These are phyloP conservation scores for Anguilla rostrata DNA, from an alignment of 2,113 vertebrate species.

Conservation along the genomic window DNA sequence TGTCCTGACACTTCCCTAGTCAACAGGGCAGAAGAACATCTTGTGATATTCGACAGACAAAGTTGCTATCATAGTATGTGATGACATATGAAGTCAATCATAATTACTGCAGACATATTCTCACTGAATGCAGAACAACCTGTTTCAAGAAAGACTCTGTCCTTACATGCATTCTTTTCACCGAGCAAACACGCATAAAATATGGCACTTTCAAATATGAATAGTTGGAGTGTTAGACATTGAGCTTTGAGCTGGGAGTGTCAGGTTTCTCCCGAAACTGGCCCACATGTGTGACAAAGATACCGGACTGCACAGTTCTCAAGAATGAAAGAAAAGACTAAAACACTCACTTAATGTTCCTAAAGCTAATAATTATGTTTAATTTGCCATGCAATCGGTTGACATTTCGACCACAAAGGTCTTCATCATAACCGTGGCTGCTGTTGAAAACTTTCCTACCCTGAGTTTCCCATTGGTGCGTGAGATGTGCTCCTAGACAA, in stretches of 20 bases:
- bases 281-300: neutral
- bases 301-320: neutral
- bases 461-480: too few relatives aligned
- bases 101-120: neutral
- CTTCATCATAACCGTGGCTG: too few relatives aligned
- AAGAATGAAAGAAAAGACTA: too few relatives aligned
- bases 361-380: too few relatives aligned
- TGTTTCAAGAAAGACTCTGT: constrained; percentile 36
- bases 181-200: constrained; percentile 12
- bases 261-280: neutral
- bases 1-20: too few relatives aligned
- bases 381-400: too few relatives aligned
- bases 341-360: too few relatives aligned
- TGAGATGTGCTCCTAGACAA: too few relatives aligned
- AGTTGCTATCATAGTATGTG: neutral
- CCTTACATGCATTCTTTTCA: constrained; percentile 40
- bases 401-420: too few relatives aligned
- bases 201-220: neutral
- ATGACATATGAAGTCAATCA: neutral
- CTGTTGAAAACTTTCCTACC: too few relatives aligned
- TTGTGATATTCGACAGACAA: neutral
- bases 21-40: too few relatives aligned
- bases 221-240: neutral
- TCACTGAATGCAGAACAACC: constrained; percentile 61
- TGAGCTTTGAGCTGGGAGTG: neutral